Evolutionary conservation across 2,888 invertebrate species (phyloP).

Genomic region (Barypeithes pellucidus): DNA sequence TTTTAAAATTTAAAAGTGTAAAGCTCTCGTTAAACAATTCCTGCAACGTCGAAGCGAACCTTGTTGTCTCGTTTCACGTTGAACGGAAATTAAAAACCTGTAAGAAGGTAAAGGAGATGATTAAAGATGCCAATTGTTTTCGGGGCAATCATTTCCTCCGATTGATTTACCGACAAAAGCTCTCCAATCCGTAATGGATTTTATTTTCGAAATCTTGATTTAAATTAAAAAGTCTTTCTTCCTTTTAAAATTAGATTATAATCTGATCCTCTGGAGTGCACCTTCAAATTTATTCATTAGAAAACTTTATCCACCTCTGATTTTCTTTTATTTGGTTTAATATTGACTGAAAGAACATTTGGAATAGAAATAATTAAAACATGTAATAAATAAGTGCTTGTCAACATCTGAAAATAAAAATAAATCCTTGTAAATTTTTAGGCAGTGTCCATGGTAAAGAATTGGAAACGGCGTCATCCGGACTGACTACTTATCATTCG

Average conservation of each 20-base stretch:
- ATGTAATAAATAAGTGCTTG: too few relatives aligned
- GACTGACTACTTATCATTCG: too few relatives aligned
- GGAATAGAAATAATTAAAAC: not conserved
- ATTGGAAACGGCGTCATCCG: too few relatives aligned
- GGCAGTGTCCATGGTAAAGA: too few relatives aligned
- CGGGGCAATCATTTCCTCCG: constrained; percentile 30
- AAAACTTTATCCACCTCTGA: constrained; percentile 39
- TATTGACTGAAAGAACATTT: not conserved
- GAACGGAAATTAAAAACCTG: not conserved
- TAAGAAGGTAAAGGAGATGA: not conserved
- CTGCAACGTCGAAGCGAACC: too few relatives aligned
- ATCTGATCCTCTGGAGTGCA: constrained; percentile 46
- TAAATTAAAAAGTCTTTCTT: constrained; percentile 44
- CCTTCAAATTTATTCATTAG: constrained; percentile 45
- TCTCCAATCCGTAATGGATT: constrained; percentile 32
- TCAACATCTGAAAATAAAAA: too few relatives aligned
- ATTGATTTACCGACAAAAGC: constrained; percentile 31
- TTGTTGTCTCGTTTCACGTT: too few relatives aligned
- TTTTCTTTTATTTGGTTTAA: constrained; percentile 34
- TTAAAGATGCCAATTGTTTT: constrained; percentile 14
- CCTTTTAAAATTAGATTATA: constrained; percentile 45
- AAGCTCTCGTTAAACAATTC: too few relatives aligned
- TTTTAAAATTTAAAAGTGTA: too few relatives aligned
- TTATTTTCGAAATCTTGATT: constrained; percentile 40
- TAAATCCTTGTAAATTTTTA: too few relatives aligned